Evolutionary conservation across 2,888 invertebrate genomes (phyloP).

Genomic region (Scaptomyza caliginosa): DNA sequence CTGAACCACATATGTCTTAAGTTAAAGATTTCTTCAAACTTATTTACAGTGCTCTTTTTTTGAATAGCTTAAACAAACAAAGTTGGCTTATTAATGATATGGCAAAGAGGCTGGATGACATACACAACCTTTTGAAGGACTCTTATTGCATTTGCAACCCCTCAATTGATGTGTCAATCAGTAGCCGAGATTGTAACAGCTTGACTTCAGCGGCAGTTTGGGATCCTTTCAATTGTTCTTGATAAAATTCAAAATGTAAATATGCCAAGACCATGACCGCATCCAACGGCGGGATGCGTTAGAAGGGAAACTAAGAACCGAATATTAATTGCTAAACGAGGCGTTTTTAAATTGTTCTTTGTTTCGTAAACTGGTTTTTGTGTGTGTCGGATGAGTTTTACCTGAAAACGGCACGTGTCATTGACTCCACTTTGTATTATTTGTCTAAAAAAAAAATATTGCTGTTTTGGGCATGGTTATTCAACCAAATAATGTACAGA

Average conservation of each 20-base stretch:
- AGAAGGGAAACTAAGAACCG: constrained; percentile 16
- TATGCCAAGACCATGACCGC: constrained; percentile 63
- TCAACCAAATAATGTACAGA: constrained; percentile 35
- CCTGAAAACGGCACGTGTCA: constrained; percentile 59
- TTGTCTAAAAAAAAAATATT: constrained; percentile 17
- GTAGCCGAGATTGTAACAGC: constrained; percentile 6
- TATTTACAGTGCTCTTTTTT: neutral
- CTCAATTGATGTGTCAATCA: constrained; percentile 42
- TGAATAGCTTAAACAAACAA: neutral
- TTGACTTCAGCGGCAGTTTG: constrained; percentile 45
- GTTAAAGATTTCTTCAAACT: constrained; percentile 17
- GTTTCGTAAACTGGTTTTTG: constrained; percentile 52
- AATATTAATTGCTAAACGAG: constrained; percentile 66
- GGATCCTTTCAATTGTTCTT: constrained; percentile 33
- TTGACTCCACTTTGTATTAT: constrained; percentile 47
- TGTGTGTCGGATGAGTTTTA: constrained; percentile 23
- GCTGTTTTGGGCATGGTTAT: constrained; percentile 18
- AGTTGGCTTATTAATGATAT: no score
- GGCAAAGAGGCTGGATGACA: neutral
- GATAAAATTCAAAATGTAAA: constrained; percentile 55
- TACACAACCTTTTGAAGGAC: neutral
- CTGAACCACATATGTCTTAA: constrained; percentile 43
- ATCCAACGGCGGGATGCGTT: neutral
- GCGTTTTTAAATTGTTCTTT: constrained; percentile 56
- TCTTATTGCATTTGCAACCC: neutral